A percentile compares a stretch with the other conserved stretches of the same genome.
Conservation (phyloP, 2,888 invertebrate genomes). For the Xanthorhoe spadicearia region DNA sequence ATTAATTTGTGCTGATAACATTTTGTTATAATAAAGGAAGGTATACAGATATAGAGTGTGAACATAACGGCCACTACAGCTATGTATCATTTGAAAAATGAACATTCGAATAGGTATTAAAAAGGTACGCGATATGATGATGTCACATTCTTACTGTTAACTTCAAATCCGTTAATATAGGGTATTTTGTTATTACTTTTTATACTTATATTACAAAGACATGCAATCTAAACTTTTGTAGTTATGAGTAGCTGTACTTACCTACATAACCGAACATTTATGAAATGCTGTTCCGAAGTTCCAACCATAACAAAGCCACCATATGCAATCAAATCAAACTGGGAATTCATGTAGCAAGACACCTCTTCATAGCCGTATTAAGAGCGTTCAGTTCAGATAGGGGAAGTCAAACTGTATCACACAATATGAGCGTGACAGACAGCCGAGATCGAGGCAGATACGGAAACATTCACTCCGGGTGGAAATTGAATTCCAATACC, state of each 20-base stretch:
- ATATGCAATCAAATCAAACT: conserved; percentile 22
- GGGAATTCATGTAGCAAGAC: conserved; percentile 18
- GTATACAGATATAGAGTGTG: neutral
- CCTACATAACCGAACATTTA: neutral
- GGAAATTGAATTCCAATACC: conserved; percentile 57
- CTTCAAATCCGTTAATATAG: no score
- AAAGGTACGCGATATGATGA: no score
- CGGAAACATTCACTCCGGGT: conserved; percentile 51
- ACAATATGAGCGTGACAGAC: conserved; percentile 53
- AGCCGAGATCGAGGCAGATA: conserved; percentile 47
- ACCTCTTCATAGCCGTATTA: conserved; percentile 29
- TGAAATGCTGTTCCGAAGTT: neutral
- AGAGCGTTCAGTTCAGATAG: conserved; percentile 38
- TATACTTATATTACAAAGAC: neutral
- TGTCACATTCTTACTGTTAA: no score
- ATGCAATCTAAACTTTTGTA: neutral
- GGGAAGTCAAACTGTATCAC: conserved; percentile 49
- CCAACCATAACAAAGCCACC: conserved; percentile 8
- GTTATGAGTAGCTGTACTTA: neutral
- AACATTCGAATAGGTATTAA: no score
- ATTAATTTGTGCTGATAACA: neutral
- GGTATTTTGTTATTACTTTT: no score
- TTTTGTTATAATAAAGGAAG: neutral
- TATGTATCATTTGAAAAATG: no score
- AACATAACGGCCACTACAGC: neutral